phyloP scores from a whole-genome alignment of 2,113 vertebrate genomes.

The Rhinichthys klamathensis region DNA sequence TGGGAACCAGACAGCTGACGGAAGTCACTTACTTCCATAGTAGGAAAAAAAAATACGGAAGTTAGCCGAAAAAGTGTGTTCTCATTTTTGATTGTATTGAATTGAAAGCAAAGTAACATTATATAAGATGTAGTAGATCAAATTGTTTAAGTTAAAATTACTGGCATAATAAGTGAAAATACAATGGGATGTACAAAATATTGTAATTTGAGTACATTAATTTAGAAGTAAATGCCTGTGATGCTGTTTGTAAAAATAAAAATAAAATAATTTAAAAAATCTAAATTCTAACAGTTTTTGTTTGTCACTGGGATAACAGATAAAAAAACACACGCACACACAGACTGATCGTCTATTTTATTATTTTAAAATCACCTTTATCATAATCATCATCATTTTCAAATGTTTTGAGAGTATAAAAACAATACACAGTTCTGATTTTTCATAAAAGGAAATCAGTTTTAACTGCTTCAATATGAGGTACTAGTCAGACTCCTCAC shows the following conservation, averaged over 20 bases:
- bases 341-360: neutral
- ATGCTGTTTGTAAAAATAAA: neutral
- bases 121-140: neutral
- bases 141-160: too few species aligned
- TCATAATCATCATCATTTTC: conserved; percentile 11
- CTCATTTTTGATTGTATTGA: neutral
- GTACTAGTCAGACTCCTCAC: conserved; percentile 40
- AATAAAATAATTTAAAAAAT: too few species aligned
- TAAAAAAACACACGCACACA: neutral
- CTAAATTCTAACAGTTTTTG: neutral
- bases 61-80: neutral
- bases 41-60: too few species aligned
- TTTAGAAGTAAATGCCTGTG: neutral
- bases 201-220: neutral
- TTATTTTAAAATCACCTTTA: neutral
- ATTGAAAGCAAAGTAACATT: neutral
- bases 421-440: conserved; percentile 17
- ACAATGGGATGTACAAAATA: neutral
- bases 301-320: neutral
- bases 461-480: conserved; percentile 60
- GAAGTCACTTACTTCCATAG: too few species aligned
- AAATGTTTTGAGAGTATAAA: neutral
- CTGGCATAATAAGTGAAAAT: neutral
- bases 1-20: too few species aligned
- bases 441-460: conserved; percentile 21